phyloP scores from a whole-genome alignment of 2,797 vertebrate genomes.

The Pipistrellus nathusii region DNA sequence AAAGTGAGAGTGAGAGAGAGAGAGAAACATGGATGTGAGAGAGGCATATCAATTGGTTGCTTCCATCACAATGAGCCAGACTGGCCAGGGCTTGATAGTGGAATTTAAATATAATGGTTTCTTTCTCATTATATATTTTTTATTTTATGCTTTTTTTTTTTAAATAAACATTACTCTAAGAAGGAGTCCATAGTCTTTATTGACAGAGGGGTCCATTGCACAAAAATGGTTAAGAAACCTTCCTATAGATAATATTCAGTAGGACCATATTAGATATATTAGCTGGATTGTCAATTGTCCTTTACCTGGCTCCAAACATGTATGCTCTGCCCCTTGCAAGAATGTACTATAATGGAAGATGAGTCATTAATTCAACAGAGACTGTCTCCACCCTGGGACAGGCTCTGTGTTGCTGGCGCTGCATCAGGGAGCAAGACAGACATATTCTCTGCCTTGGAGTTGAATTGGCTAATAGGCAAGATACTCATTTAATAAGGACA shows the following conservation, averaged over 20 bases:
- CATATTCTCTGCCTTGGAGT: neutral
- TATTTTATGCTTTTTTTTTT: slow-evolving; percentile 29
- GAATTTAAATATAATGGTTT: neutral
- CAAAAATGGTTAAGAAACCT: neutral
- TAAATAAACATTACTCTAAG: neutral
- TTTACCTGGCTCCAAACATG: neutral
- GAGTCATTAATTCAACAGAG: neutral
- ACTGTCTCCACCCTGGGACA: fast-evolving
- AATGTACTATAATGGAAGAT: neutral
- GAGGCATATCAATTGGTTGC: neutral
- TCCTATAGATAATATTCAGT: neutral
- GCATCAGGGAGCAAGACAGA: neutral
- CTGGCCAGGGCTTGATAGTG: neutral
- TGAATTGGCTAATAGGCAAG: neutral
- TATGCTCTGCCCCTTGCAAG: neutral
- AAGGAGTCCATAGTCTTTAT: neutral
- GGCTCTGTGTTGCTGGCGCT: neutral
- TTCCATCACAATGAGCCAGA: neutral
- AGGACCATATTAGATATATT: neutral
- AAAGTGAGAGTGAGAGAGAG: too few species aligned
- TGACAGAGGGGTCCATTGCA: neutral
- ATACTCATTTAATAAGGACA: neutral
- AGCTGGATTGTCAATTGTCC: neutral
- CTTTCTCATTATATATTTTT: neutral
- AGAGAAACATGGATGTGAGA: neutral